These are phyloP conservation scores for Chondrilla cf. caribensis DNA, from an alignment of 37 sponge, comb jelly and placozoan species.

Conservation along the genomic window DNA sequence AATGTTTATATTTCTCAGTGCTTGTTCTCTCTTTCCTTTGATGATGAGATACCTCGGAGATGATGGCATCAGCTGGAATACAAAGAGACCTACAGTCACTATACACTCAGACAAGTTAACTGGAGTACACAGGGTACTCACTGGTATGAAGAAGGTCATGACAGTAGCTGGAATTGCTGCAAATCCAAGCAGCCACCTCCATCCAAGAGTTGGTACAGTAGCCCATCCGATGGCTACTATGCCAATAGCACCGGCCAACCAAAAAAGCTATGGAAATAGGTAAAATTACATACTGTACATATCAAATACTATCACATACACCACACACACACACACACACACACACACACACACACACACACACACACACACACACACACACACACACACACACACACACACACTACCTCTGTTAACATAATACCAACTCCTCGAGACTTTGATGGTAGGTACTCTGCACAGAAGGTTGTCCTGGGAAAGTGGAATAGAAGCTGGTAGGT, in stretches of 20 bases:
- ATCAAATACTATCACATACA: background rate
- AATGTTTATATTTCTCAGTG: constrained; percentile 48
- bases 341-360: constrained; percentile 25
- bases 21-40: constrained; percentile 50
- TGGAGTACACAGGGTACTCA: background rate
- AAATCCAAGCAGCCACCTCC: constrained; percentile 32
- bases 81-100: no score
- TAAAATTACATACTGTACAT: no score
- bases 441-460: constrained; percentile 60
- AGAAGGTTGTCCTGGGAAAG: constrained; percentile 41
- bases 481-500: no score
- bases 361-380: constrained; percentile 34
- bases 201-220: background rate
- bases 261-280: constrained; percentile 29
- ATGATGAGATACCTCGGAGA: constrained; percentile 65
- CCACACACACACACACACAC: constrained; percentile 10
- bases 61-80: constrained; percentile 62
- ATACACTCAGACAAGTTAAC: background rate
- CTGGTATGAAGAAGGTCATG: constrained; percentile 39
- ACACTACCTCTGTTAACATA: constrained; percentile 7
- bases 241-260: constrained; percentile 54
- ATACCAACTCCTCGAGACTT: constrained; percentile 38
- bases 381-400: constrained; percentile 38
- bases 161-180: constrained; percentile 30
- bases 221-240: constrained; percentile 39